These are phyloP conservation scores for Anoncus sp. DNA, from an alignment of 2,888 invertebrate genomes.

Conservation along the genomic window DNA sequence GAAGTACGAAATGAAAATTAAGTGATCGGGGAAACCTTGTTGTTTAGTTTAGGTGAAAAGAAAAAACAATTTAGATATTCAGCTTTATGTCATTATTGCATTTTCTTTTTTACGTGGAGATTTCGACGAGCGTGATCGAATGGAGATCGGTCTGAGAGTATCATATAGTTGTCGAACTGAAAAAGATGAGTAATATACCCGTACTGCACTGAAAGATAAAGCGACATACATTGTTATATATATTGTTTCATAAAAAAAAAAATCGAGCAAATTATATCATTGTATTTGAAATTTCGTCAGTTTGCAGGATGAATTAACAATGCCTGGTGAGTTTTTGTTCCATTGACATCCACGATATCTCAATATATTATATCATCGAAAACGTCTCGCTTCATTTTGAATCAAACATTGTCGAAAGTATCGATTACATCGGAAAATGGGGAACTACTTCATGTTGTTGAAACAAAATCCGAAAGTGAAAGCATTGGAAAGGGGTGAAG, in stretches of 20 bases:
- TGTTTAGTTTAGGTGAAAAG: constrained; percentile 69
- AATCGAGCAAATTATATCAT: constrained; percentile 50
- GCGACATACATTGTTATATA: constrained; percentile 61
- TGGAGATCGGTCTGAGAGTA: constrained; percentile 57
- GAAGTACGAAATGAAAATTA: constrained; percentile 61
- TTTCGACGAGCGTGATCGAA: constrained; percentile 63
- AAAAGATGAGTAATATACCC: constrained; percentile 70
- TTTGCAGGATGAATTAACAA: constrained; percentile 58
- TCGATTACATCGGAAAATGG: constrained; percentile 52
- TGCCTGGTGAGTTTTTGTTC: constrained; percentile 76
- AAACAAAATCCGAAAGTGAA: not conserved
- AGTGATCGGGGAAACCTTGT: constrained; percentile 71
- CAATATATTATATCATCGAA: constrained; percentile 43
- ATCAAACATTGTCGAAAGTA: constrained; percentile 56
- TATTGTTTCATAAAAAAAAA: constrained; percentile 74
- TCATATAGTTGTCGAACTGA: constrained; percentile 41
- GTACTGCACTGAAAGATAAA: constrained; percentile 72
- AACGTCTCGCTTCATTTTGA: constrained; percentile 64
- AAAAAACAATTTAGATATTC: constrained; percentile 61
- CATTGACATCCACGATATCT: constrained; percentile 58
- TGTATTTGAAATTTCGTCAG: constrained; percentile 60
- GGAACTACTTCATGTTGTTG: constrained; percentile 34
- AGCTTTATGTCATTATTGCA: constrained; percentile 64
- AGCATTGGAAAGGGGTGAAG: not conserved
- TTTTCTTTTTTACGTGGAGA: constrained; percentile 67